These are phyloP conservation scores for Cheilinus undulatus DNA, from an alignment of 2,113 vertebrate genomes.

Conservation along the genomic window DNA sequence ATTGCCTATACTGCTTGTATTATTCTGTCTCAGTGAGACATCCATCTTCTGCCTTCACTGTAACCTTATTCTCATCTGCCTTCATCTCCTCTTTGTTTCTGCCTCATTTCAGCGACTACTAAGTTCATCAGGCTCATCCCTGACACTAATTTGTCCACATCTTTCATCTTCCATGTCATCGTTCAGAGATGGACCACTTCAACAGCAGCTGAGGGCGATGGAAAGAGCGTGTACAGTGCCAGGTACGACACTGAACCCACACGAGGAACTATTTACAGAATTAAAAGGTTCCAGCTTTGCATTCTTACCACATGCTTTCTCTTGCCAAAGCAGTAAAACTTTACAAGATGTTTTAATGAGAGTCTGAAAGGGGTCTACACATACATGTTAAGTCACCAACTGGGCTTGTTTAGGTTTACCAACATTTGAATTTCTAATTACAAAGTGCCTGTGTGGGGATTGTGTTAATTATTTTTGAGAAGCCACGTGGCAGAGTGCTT, in stretches of 20 bases:
- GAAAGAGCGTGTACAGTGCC: slow-evolving; percentile 45
- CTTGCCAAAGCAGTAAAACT: slow-evolving; percentile 19
- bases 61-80: slow-evolving; percentile 22
- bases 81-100: not conserved
- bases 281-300: slow-evolving; percentile 25
- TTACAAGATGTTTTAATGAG: slow-evolving; percentile 36
- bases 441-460: not conserved
- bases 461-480: slow-evolving; percentile 31
- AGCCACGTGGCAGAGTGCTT: slow-evolving; percentile 60
- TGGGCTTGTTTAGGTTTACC: slow-evolving; percentile 27
- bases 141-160: slow-evolving; percentile 15
- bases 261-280: slow-evolving; percentile 18
- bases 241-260: slow-evolving; percentile 27
- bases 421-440: slow-evolving; percentile 19
- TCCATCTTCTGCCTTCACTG: not conserved
- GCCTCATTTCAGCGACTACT: slow-evolving; percentile 27
- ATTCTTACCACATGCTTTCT: slow-evolving; percentile 27
- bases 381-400: slow-evolving; percentile 33
- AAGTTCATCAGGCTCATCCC: slow-evolving; percentile 29
- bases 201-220: slow-evolving; percentile 41
- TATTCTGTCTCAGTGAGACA: not conserved
- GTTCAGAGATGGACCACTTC: slow-evolving; percentile 26
- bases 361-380: not conserved
- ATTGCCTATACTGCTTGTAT: too few relatives aligned
- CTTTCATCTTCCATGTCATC: slow-evolving; percentile 41